These are phyloP conservation scores for Chiloscyllium plagiosum DNA, from an alignment of 2,113 vertebrate genomes.

Conservation along the genomic window DNA sequence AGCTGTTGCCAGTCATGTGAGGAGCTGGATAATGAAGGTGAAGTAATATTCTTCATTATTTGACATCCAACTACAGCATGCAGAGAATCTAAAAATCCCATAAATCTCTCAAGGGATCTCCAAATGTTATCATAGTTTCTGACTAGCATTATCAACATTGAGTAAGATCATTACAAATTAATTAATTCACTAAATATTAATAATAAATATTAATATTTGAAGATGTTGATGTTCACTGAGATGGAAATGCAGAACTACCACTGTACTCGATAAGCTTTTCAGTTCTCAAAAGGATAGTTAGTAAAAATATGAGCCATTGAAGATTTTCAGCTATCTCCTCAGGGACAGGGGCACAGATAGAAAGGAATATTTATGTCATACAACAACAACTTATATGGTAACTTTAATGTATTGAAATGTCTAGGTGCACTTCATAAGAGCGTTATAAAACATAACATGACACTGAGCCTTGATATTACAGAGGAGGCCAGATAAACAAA, in stretches of 20 bases:
- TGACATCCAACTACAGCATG: neutral
- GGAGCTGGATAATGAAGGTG: neutral
- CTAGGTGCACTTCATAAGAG: neutral
- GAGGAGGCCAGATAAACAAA: neutral
- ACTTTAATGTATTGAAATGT: neutral
- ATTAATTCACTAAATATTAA: slow-evolving; percentile 11
- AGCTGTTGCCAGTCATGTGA: neutral
- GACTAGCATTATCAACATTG: neutral
- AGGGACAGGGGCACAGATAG: neutral
- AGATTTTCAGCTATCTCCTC: neutral
- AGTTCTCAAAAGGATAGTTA: neutral
- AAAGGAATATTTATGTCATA: neutral
- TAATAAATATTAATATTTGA: neutral
- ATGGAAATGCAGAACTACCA: neutral
- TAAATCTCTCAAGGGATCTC: neutral
- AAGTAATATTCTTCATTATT: neutral
- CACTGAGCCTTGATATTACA: neutral
- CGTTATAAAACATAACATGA: neutral
- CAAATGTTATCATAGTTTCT: neutral
- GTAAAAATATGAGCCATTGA: neutral
- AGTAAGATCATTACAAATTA: neutral
- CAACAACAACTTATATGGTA: neutral
- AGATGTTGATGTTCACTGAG: neutral
- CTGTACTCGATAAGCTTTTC: neutral
- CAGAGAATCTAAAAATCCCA: neutral